Evolutionary conservation across 2,113 vertebrate species (phyloP).

Genomic region (Psettodes erumei): DNA sequence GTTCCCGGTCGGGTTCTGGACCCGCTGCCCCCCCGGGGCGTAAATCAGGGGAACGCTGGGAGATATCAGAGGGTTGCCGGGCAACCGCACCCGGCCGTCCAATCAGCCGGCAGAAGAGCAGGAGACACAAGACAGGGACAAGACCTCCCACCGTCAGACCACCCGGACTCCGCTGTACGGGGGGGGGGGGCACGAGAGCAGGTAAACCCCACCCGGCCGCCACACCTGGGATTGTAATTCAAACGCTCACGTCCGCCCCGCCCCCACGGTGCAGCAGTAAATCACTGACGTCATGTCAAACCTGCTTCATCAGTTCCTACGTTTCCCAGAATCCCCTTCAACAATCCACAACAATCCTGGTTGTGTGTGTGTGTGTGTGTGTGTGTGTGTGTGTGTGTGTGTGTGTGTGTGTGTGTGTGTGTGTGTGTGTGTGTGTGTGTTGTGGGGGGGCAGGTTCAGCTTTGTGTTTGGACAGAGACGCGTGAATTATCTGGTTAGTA

Average conservation of each 20-base stretch:
- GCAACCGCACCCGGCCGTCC: conserved; percentile 46
- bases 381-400: too few relatives aligned
- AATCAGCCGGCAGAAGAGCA: conserved; percentile 61
- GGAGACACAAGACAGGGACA: conserved; percentile 30
- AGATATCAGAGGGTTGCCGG: conserved; percentile 67
- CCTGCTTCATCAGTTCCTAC: neutral
- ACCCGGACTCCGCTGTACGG: conserved; percentile 3
- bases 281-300: neutral
- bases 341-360: neutral
- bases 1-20: too few relatives aligned
- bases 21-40: too few relatives aligned
- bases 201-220: conserved; percentile 27
- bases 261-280: neutral
- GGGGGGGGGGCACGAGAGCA: conserved; percentile 6
- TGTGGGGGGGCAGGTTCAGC: neutral
- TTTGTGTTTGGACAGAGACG: neutral
- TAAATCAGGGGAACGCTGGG: conserved; percentile 54
- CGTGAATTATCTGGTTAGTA: conserved; percentile 47
- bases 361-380: too few relatives aligned
- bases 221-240: neutral
- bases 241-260: neutral
- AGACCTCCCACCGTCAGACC: conserved; percentile 59
- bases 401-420: too few relatives aligned
- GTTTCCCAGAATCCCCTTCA: conserved; percentile 21
- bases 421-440: too few relatives aligned